Base-by-base conservation (phyloP, 53 echinoderm and acorn worm species). In the Paracentrotus lividus region DNA sequence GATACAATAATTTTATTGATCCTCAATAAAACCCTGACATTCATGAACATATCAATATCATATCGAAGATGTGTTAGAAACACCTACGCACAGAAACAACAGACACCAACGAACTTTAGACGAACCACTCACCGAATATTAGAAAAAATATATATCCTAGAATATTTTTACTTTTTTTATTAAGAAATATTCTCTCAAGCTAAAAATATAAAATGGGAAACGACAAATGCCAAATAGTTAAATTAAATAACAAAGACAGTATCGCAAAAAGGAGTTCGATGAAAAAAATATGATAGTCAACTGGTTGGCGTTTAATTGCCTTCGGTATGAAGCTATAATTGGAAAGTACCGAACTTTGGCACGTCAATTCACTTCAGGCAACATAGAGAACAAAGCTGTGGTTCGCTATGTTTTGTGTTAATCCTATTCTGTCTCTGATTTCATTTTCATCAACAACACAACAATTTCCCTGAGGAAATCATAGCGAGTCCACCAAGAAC, bases 381-480 rank as follows among this genome's bases (percentile, higher is more conserved):
- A n/a, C 72, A 36, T 36, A 72, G 32, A 14, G 18, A 40, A 40
- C 72, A 72, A 72, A 72, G 40, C 36, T 40, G 72, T 38, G 72
- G 72, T 40, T 72, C 72, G 21, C 72, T 72, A 36, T 16, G 13
- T 72, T 72, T 72, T 72, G 18, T 72, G 36, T 20, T 38, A 36
- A 72, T 72, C 0, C 72, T 36, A 38, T 72, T 21, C 72, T 38
- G 72, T 72, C 36, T 72, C 40, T 72, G 72, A 72, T 72, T 38
- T 72, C 38, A 40, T 72, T 72, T 69, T 38, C 72, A 38, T 21
- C 40, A 40, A 72, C 72, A 72, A 72, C 72, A 72, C 36, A 72
- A 72, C 72, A 72, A 40, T 72, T 72, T 72, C 72, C 72, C 72
- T 40, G 15, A 72, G 72, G 72, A 72, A 72, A 72, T 72, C 72